phyloP scores from a whole-genome alignment of 2,888 invertebrate species.

The Pterobdella sp. region DNA sequence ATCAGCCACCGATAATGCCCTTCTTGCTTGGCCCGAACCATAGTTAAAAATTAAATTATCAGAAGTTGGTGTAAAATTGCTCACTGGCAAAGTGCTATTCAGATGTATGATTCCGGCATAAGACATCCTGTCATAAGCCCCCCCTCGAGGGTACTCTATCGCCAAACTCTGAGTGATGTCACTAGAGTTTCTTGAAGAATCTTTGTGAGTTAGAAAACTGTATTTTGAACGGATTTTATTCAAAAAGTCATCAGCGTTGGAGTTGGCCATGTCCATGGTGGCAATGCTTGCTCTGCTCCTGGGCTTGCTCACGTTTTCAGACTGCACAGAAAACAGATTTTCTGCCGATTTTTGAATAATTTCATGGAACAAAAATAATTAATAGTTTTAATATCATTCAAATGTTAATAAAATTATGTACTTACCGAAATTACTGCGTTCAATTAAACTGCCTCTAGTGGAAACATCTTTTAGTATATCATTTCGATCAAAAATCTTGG shows the following conservation, averaged over 20 bases:
- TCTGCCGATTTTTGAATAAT: neutral
- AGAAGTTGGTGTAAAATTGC: neutral
- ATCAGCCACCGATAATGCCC: slow-evolving; percentile 22
- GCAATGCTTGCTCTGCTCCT: slow-evolving; percentile 28
- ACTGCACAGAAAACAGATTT: neutral
- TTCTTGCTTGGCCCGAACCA: neutral
- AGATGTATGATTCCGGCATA: slow-evolving; percentile 15
- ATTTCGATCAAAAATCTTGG: neutral
- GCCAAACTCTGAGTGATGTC: neutral
- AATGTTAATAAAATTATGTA: neutral
- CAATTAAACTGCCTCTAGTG: slow-evolving; percentile 1
- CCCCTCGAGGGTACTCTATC: neutral
- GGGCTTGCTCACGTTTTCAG: slow-evolving; percentile 11
- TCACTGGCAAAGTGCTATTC: neutral
- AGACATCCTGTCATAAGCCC: neutral
- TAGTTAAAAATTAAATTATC: neutral
- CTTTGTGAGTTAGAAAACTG: slow-evolving; percentile 16
- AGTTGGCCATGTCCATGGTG: slow-evolving; percentile 21
- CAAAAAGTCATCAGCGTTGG: slow-evolving; percentile 26
- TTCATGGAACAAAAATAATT: neutral
- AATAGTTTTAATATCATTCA: neutral
- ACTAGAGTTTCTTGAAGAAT: neutral
- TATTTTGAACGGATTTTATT: slow-evolving; percentile 30
- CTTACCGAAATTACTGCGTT: slow-evolving; percentile 24
- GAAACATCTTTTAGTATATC: slow-evolving; percentile 7